Evolutionary conservation across 2,888 invertebrate genomes (phyloP).

Genomic region (Leucania comma): DNA sequence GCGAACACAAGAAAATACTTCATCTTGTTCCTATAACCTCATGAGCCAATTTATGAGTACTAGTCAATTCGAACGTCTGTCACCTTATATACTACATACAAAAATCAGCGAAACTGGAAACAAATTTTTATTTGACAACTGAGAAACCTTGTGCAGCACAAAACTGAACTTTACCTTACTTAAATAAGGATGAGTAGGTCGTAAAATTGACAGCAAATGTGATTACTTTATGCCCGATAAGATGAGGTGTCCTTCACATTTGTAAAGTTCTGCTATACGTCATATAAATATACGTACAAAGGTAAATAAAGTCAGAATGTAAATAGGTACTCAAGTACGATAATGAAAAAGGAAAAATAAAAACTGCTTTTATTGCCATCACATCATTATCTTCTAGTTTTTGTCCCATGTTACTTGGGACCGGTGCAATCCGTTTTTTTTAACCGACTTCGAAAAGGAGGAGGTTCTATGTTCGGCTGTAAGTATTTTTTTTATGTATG

Average conservation of each 20-base stretch:
- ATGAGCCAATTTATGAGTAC: neutral
- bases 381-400: no score
- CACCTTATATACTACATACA: conserved; percentile 10
- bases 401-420: no score
- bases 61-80: neutral
- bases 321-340: no score
- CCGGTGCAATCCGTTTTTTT: no score
- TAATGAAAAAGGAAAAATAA: no score
- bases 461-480: no score
- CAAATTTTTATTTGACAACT: neutral
- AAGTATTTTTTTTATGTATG: no score
- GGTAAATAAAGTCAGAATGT: no score
- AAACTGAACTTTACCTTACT: neutral
- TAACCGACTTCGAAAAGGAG: no score
- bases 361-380: no score
- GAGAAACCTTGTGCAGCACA: neutral
- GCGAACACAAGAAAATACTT: conserved; percentile 35
- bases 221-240: neutral
- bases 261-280: neutral
- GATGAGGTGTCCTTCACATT: conserved; percentile 12
- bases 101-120: conserved; percentile 5
- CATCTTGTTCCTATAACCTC: conserved; percentile 13
- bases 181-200: neutral
- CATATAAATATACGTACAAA: no score
- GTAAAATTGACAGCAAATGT: neutral